Percentiles rank a stretch among this genome's conserved stretches.
Evolutionary conservation across 1,140 invertebrate genomes (phyloP).

Genomic region (Bombus superbus): DNA sequence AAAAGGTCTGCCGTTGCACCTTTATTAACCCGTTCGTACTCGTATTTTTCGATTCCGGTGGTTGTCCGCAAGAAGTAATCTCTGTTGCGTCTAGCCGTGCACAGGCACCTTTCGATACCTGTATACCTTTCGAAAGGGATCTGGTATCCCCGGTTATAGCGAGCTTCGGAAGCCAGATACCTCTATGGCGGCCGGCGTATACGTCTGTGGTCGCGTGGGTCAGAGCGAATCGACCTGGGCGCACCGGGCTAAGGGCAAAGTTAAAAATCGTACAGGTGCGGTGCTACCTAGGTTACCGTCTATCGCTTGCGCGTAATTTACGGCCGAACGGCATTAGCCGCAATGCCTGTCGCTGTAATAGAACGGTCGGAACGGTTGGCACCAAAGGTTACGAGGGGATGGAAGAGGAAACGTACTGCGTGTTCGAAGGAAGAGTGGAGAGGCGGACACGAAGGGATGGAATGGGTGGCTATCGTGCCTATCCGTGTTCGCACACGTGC

Average conservation of each 20-base stretch:
- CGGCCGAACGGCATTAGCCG: conserved; percentile 78
- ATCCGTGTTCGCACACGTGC: not conserved
- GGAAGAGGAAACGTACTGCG: not conserved
- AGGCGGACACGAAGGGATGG: not conserved
- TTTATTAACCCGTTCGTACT: not conserved
- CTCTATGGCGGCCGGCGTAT: no score
- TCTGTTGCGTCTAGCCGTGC: not conserved
- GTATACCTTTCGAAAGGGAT: not conserved
- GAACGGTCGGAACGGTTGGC: conserved; percentile 64
- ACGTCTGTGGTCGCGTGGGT: not conserved
- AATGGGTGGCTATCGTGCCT: conserved; percentile 29
- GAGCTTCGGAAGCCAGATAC: not conserved
- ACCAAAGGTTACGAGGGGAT: conserved; percentile 6
- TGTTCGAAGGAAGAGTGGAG: conserved; percentile 11
- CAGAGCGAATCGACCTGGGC: not conserved
- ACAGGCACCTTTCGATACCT: not conserved
- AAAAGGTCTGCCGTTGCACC: no score
- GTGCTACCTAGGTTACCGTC: conserved; percentile 54
- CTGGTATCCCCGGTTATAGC: not conserved
- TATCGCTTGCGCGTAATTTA: conserved; percentile 79
- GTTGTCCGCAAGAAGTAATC: not conserved
- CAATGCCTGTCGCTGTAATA: conserved; percentile 76
- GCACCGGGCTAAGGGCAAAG: not conserved
- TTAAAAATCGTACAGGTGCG: conserved; percentile 64
- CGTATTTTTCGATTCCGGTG: not conserved